Base-by-base conservation (phyloP, 2,113 vertebrate genomes). In the Ictidomys tridecemlineatus region DNA sequence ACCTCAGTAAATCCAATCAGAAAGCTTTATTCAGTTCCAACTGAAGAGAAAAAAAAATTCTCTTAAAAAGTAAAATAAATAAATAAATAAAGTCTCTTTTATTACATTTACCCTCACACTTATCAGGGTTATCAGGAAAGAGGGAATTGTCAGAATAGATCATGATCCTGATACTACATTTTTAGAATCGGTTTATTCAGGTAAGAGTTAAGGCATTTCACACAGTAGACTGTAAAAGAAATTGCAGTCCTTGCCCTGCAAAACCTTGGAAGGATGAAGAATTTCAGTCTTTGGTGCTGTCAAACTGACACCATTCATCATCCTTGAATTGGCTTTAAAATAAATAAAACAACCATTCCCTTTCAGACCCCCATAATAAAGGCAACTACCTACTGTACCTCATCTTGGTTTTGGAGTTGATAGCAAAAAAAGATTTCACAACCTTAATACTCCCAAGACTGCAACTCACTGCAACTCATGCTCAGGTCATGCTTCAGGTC, bases 181-280 rank as follows among this genome's bases (percentile, higher is more conserved):
- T 83, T 95, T 72, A 85, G 91, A 91, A 82, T 95, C 90, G 92
- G 87, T 69, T 97, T 96, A 97, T 96, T 91, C 89, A 93, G 90
- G 89, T 90, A 96, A 93, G 92, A 74, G 93, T 92, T 88, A 96
- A 89, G 65, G 63, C 80, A 88, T 28, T 97, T 96, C 37, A 16
- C n/a, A 14, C 2, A 51, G 58, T 91, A 92, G 78, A 86, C 51
- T 82, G 93, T 93, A 78, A 92, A 94, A 91, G 90, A 95, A 97
- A 96, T 95, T 93, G 85, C 85, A 93, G 77, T 39, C 88, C 83
- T 82, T 95, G 95, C 94, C 84, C 56, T 76, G 42, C 22, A 96
- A 97, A 97, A 92, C 89, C 96, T 95, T 95, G 80, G 85, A 85
- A 95, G 90, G 91, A 96, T 97, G 93, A 97, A 96, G 85, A 85